Evolutionary conservation across 2,113 vertebrate species (phyloP).

Genomic region (Gracilinanus agilis): DNA sequence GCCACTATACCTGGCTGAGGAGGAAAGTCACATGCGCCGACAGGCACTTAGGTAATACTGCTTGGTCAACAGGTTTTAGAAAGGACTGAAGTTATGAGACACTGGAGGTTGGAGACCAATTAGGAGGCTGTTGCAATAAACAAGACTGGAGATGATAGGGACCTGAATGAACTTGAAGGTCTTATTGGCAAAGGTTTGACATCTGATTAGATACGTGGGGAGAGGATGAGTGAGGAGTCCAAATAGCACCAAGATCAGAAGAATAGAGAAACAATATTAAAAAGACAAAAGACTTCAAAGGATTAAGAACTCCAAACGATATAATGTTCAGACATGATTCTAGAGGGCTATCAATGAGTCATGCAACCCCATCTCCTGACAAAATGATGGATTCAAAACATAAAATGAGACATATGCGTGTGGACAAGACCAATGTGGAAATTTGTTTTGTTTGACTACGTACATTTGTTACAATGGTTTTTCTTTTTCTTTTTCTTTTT

Average conservation of each 20-base stretch:
- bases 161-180: neutral
- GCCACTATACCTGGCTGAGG: neutral
- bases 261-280: neutral
- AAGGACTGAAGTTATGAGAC: neutral
- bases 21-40: neutral
- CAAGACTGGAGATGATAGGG: neutral
- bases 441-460: neutral
- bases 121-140: neutral
- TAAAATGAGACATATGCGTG: neutral
- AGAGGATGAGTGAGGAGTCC: neutral
- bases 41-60: neutral
- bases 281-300: too few species aligned
- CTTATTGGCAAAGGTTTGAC: neutral
- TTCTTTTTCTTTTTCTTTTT: neutral
- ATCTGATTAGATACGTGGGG: neutral
- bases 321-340: neutral
- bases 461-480: neutral
- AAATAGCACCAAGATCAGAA: neutral
- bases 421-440: neutral
- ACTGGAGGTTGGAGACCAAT: neutral
- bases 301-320: neutral
- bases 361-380: neutral
- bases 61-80: neutral
- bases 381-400: neutral
- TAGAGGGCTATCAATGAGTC: neutral